Conservation (phyloP, 2,797 vertebrate species). For the Podarcis lilfordi region DNA sequence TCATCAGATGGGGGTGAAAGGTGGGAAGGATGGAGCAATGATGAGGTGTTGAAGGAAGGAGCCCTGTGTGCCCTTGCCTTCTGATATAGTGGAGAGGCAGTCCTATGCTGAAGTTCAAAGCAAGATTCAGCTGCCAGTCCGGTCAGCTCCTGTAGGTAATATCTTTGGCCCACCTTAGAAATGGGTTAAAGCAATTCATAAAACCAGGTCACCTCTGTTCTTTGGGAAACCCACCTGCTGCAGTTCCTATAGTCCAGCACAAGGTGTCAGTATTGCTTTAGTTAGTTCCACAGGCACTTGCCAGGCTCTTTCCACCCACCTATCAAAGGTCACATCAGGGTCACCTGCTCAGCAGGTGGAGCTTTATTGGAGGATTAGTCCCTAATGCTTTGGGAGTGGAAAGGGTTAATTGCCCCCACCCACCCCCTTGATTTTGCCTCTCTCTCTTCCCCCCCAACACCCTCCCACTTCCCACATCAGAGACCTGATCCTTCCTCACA, state of each 20-base stretch:
- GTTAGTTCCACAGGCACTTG: too few relatives aligned
- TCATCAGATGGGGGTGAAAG: too few relatives aligned
- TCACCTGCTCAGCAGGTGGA: conserved; percentile 25
- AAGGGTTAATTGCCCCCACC: not conserved
- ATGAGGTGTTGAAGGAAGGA: too few relatives aligned
- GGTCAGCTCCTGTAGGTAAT: too few relatives aligned
- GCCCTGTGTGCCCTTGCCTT: too few relatives aligned
- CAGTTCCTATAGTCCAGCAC: not conserved
- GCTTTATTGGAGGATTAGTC: conserved; percentile 7
- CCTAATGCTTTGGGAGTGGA: not conserved
- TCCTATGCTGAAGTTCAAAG: too few relatives aligned
- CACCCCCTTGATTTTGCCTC: not conserved
- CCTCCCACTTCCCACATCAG: not conserved
- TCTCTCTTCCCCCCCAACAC: not conserved
- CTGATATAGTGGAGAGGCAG: too few relatives aligned
- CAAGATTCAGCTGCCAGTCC: too few relatives aligned
- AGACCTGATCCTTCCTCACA: not conserved
- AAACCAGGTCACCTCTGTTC: not conserved
- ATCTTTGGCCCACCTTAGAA: too few relatives aligned
- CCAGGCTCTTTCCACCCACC: not conserved
- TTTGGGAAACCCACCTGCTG: not conserved
- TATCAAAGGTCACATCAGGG: conserved; percentile 25
- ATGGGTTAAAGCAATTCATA: too few relatives aligned
- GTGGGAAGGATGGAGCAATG: too few relatives aligned
- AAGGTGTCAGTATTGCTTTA: not conserved